Evolutionary conservation across 2,113 vertebrate genomes (phyloP), one percentile per base, ranked within the genome.

Genomic region (Anarrhichthys ocellatus): DNA sequence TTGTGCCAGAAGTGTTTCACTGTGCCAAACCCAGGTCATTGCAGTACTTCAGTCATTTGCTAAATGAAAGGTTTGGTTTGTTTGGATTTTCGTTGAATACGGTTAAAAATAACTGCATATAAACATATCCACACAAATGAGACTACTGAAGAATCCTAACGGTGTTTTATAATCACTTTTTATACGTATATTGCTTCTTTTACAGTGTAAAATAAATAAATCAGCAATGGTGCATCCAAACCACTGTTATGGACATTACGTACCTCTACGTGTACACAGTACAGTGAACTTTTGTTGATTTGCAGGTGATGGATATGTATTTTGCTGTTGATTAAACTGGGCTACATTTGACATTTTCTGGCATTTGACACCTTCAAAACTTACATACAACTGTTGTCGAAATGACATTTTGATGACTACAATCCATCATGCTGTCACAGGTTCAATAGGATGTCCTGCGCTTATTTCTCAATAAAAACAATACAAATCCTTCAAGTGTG

Each of bases 21-120:
- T 50, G 29, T 22, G 32, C 13, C 48, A 76, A 87, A 46, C 22
- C 27, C 18, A 9, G 62, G 18, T 75, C 10, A 24, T 44, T 59
- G 24, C 20, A 64, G 18, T 44, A 27, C 15, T 42, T 29, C 3
- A 38, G 22, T 40, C 62, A 73, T 32, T 69, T 14, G 10, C 15
- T 10, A 36, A 24, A 70, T 1, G 18, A 61, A 54, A 24, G 1
- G 2, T 42, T 50, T 48, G 32, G 14, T 56, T 73, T 56, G 44
- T 65, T 78, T 74, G 20, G 29, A 56, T 64, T 56, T 74, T 27
- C 4, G 44, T 1, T 18, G 6, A 54, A 38, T 4, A 38, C 8
- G 72, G 42, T 15, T 52, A 6, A 79, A 76, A 42, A 54, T 6
- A 76, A 42, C n/a, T 44, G 48, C 14, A 38, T 9, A 32, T 17